A percentile compares a stretch with the other conserved stretches of the same genome.
phyloP scores from a whole-genome alignment of 2,888 invertebrate species.

The Trissolcus japonicus region DNA sequence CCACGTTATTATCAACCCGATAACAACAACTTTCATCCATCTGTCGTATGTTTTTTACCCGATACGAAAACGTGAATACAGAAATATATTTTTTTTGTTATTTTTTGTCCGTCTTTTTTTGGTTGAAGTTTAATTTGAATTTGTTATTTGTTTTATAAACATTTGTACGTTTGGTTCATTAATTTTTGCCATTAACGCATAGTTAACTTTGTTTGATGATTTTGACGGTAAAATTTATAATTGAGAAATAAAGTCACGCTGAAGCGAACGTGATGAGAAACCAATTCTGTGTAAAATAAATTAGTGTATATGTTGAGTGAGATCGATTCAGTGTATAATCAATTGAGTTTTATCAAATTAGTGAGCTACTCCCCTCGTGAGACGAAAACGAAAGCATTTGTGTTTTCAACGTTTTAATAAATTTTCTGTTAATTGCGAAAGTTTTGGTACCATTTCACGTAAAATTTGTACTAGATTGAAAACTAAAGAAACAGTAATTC shows the following conservation, averaged over 20 bases:
- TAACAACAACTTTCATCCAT: too few species aligned
- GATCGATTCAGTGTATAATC: slow-evolving; percentile 31
- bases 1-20: background rate
- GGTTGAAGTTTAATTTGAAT: background rate
- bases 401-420: slow-evolving; percentile 7
- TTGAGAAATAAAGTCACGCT: background rate
- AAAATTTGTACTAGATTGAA: background rate
- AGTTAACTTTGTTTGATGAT: background rate
- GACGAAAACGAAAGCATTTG: slow-evolving; percentile 17
- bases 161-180: background rate
- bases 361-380: slow-evolving; percentile 21
- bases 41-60: too few species aligned
- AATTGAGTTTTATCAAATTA: slow-evolving; percentile 38
- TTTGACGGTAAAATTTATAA: background rate
- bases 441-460: background rate
- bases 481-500: too few species aligned
- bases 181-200: background rate
- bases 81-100: background rate
- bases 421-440: slow-evolving; percentile 11
- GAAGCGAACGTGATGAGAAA: slow-evolving; percentile 6
- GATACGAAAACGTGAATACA: background rate
- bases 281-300: slow-evolving; percentile 22
- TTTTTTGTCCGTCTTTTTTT: background rate
- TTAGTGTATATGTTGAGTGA: slow-evolving; percentile 10
- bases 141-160: background rate